Percentiles rank a stretch among this genome's conserved stretches.
These are phyloP conservation scores for Thymelicus lineola DNA, from an alignment of 2,888 invertebrate genomes.

Conservation along the genomic window DNA sequence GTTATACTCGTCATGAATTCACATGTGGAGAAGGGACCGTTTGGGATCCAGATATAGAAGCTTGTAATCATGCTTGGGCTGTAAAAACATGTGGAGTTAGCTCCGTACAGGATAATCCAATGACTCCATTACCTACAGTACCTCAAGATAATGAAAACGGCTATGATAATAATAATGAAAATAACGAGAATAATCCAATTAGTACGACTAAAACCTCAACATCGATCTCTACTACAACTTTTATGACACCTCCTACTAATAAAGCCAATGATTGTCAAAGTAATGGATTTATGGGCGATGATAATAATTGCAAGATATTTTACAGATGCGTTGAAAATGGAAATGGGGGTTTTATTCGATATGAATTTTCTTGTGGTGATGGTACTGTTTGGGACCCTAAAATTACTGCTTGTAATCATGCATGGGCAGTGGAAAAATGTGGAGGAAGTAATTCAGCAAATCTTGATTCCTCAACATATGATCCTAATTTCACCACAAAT, in stretches of 20 bases:
- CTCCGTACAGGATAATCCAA: constrained; percentile 34
- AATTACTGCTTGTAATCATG: constrained; percentile 85
- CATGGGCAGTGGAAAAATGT: constrained; percentile 58
- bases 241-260: constrained; percentile 18
- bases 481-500: background rate
- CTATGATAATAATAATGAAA: constrained; percentile 30
- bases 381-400: constrained; percentile 87
- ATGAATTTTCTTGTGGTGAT: constrained; percentile 88
- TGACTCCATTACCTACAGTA: constrained; percentile 36
- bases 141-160: constrained; percentile 38
- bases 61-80: constrained; percentile 85
- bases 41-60: constrained; percentile 84
- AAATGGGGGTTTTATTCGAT: constrained; percentile 83
- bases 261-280: constrained; percentile 41
- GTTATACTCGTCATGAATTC: constrained; percentile 82
- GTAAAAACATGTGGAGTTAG: constrained; percentile 53
- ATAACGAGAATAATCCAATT: constrained; percentile 40
- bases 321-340: constrained; percentile 71
- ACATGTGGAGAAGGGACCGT: constrained; percentile 86
- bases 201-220: constrained; percentile 40
- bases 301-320: constrained; percentile 47
- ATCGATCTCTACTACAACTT: constrained; percentile 38
- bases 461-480: constrained; percentile 12
- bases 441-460: constrained; percentile 24
- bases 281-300: constrained; percentile 47